phyloP scores from a whole-genome alignment of 2,113 vertebrate genomes.

The Cryptotis parvus region DNA sequence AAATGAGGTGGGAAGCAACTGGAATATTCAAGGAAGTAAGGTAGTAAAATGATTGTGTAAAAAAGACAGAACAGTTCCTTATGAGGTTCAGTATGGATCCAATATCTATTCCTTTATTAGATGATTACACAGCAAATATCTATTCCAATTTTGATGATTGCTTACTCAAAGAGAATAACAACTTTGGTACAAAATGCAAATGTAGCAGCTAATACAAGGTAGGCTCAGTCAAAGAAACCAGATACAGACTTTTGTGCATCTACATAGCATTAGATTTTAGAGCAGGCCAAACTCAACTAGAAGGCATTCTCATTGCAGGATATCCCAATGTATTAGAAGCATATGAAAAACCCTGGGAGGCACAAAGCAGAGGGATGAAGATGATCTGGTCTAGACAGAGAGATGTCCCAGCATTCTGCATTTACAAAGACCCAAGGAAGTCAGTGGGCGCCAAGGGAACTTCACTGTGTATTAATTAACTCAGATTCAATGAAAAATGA shows the following conservation, averaged over 20 bases:
- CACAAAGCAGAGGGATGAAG: background rate
- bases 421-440: background rate
- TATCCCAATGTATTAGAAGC: background rate
- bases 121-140: no score
- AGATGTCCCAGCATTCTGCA: background rate
- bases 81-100: background rate
- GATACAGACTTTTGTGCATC: background rate
- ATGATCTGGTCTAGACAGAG: background rate
- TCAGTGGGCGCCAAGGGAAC: background rate
- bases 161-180: background rate
- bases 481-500: background rate
- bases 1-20: background rate
- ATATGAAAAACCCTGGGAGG: background rate
- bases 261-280: background rate
- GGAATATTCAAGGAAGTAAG: background rate
- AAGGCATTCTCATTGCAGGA: background rate
- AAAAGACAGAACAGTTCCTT: background rate
- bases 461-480: background rate
- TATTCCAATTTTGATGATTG: background rate
- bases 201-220: background rate
- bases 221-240: background rate
- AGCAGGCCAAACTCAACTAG: background rate
- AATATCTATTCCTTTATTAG: background rate
- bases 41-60: background rate
- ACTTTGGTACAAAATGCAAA: background rate